Evolutionary conservation across 2,888 invertebrate species (phyloP).

Genomic region (Sesia bembeciformis): DNA sequence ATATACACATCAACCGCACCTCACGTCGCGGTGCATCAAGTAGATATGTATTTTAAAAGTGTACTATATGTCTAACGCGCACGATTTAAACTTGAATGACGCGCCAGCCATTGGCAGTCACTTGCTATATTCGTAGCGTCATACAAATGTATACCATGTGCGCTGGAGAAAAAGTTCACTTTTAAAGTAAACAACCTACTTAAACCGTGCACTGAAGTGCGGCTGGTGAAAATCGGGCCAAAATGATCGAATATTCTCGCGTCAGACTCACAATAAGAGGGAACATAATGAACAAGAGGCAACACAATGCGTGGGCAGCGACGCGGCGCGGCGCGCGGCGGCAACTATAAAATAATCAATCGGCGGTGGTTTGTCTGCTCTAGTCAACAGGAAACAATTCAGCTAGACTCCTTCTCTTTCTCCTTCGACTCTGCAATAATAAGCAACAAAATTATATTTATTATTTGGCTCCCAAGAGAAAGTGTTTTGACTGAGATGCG

Average conservation of each 20-base stretch:
- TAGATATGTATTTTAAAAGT: no score
- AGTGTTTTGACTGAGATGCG: no score
- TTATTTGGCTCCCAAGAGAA: no score
- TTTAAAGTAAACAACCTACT: no score
- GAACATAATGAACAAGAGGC: constrained; percentile 51
- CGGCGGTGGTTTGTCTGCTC: constrained; percentile 72
- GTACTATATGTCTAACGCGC: no score
- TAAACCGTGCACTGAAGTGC: no score
- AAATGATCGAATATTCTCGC: constrained; percentile 38
- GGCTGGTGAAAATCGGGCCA: no score
- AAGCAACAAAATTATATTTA: constrained; percentile 5
- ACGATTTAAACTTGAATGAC: no score
- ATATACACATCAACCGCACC: neutral
- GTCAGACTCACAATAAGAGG: constrained; percentile 37
- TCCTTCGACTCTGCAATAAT: constrained; percentile 78
- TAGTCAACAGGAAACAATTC: constrained; percentile 68
- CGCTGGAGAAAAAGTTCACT: no score
- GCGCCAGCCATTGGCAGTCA: no score
- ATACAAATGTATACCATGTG: neutral
- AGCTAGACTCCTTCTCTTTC: constrained; percentile 80
- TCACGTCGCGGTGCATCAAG: no score
- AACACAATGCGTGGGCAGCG: constrained; percentile 40
- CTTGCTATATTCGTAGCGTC: neutral
- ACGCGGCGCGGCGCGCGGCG: constrained; percentile 28
- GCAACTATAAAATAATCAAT: constrained; percentile 67